Conservation (phyloP, 2,113 vertebrate genomes). For the Oncorhynchus tshawytscha region DNA sequence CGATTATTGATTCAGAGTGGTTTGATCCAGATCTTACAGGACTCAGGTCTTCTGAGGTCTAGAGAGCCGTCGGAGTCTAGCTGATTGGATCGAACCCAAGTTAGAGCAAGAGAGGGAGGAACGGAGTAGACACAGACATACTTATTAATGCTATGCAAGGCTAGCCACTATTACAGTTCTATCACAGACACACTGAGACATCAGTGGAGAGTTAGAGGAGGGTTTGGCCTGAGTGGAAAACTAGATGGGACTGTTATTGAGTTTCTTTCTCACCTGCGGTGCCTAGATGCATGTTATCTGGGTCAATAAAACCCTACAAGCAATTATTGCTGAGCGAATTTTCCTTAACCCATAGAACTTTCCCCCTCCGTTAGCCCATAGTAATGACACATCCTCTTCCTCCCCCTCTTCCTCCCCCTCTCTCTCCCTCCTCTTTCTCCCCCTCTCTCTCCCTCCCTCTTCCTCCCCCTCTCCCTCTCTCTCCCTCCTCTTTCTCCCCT, state of each 20-base stretch:
- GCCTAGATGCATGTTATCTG: neutral
- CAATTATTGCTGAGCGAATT: slow-evolving; percentile 8
- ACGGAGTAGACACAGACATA: slow-evolving; percentile 36
- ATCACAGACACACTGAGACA: neutral
- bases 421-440: neutral
- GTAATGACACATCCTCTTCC: neutral
- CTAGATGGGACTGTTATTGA: neutral
- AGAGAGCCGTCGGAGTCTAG: slow-evolving; percentile 11
- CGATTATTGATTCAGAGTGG: slow-evolving; percentile 54
- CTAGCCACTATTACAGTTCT: neutral
- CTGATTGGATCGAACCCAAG: slow-evolving; percentile 44
- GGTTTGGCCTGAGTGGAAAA: neutral
- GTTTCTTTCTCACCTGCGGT: neutral
- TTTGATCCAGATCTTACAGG: slow-evolving; percentile 27
- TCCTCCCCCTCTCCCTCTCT: no score
- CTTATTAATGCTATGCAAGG: slow-evolving; percentile 26
- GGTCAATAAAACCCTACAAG: neutral
- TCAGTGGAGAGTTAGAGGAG: no score
- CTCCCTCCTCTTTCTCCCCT: no score
- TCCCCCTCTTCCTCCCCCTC: neutral
- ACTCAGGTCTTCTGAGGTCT: slow-evolving; percentile 17
- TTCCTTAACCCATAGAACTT: no score
- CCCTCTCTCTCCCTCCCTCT: no score
- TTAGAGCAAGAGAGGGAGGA: slow-evolving; percentile 21
- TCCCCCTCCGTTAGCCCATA: neutral